A percentile compares a stretch with the other conserved stretches of the same genome.
Conservation (phyloP, 2,888 invertebrate species). For the Rugalucina vietnamica region DNA sequence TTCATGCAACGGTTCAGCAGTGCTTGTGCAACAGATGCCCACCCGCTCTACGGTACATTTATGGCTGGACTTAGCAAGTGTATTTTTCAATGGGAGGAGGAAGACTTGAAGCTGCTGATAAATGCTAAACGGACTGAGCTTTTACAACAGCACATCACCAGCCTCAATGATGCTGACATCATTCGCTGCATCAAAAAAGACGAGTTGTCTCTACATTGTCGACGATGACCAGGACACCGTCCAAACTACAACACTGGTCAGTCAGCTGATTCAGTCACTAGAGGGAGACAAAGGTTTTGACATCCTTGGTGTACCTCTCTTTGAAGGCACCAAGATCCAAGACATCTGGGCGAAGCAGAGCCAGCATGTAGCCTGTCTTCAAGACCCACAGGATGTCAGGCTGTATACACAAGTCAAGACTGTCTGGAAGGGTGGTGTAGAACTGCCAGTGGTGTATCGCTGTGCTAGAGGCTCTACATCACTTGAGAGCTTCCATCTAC, state of each 20-base stretch:
- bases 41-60: conserved; percentile 61
- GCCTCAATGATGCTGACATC: conserved; percentile 36
- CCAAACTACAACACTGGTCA: conserved; percentile 40
- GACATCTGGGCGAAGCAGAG: conserved; percentile 39
- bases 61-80: conserved; percentile 52
- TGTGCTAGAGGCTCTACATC: conserved; percentile 59
- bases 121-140: conserved; percentile 56
- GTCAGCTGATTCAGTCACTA: conserved; percentile 30
- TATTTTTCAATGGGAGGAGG: conserved; percentile 43
- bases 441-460: conserved; percentile 38
- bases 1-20: conserved; percentile 62
- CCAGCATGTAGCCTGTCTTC: conserved; percentile 52
- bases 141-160: conserved; percentile 2
- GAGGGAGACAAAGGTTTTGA: conserved; percentile 24
- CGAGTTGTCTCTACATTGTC: conserved; percentile 61
- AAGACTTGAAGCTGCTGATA: conserved; percentile 17
- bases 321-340: conserved; percentile 38
- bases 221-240: conserved; percentile 50
- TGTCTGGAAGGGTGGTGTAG: conserved; percentile 38
- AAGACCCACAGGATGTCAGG: conserved; percentile 50
- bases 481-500: conserved; percentile 58
- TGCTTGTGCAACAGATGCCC: conserved; percentile 55
- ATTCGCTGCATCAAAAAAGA: conserved; percentile 28
- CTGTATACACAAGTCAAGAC: conserved; percentile 56
- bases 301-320: conserved; percentile 56